Conservation (phyloP, 2,113 vertebrate genomes). For the Lagopus leucura region DNA sequence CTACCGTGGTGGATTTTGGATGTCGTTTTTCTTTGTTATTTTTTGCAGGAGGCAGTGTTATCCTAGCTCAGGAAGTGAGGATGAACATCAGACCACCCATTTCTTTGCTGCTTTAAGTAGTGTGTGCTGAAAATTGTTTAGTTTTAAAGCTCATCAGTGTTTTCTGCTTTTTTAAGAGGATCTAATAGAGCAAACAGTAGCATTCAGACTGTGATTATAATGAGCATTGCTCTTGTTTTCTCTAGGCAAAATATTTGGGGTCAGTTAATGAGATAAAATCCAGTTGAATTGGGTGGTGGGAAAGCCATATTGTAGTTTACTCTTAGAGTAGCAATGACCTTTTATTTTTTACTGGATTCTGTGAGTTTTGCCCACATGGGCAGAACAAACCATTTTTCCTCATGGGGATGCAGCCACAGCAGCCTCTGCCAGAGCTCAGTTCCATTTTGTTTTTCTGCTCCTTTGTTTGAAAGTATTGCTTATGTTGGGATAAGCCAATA, state of each 20-base stretch:
- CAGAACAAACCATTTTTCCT: neutral
- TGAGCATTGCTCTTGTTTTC: neutral
- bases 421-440: neutral
- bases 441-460: neutral
- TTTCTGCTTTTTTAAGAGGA: neutral
- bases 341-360: neutral
- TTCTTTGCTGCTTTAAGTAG: neutral
- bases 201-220: neutral
- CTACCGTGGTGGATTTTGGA: neutral
- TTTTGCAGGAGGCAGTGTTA: neutral
- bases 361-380: neutral
- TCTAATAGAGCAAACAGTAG: neutral
- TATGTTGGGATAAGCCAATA: rapidly evolving
- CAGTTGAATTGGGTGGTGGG: neutral
- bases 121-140: neutral
- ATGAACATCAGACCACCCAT: neutral
- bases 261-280: neutral
- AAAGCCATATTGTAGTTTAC: neutral
- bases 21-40: neutral
- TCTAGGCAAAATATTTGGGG: neutral
- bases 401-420: neutral
- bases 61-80: neutral
- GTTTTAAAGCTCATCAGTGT: neutral
- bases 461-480: neutral
- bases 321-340: neutral